Conservation (phyloP, 2,888 invertebrate genomes). For the Cephalotes varians region DNA sequence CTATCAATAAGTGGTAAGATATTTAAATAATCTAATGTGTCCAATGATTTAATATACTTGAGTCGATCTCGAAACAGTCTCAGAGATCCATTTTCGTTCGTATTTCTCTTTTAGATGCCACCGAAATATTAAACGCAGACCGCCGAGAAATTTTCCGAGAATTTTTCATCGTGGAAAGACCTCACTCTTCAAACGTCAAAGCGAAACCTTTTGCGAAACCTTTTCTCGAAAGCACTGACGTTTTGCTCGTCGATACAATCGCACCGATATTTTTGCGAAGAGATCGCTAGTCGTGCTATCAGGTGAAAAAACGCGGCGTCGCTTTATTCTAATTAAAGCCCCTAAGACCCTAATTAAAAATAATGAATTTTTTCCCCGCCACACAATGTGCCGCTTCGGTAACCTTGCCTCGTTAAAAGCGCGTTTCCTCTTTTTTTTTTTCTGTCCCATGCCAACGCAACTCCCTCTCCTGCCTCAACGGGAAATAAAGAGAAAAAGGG, state of each 20-base stretch:
- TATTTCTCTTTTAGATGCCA: conserved; percentile 6
- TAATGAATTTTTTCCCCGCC: conserved; percentile 17
- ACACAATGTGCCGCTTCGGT: conserved; percentile 9
- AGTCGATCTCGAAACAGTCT: neutral
- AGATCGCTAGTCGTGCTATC: neutral
- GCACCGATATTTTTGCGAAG: neutral
- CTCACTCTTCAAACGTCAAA: conserved; percentile 18
- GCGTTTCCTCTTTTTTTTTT: neutral
- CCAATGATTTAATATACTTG: neutral
- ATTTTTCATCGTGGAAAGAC: conserved; percentile 18
- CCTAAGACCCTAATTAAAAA: conserved; percentile 45
- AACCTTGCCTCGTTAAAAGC: conserved; percentile 24
- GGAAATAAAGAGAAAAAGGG: neutral
- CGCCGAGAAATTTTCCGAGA: neutral
- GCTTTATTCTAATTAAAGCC: conserved; percentile 38
- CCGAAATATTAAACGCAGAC: conserved; percentile 3
- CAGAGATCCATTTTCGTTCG: neutral
- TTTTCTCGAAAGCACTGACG: neutral
- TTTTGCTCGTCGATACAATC: neutral
- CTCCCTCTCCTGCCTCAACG: neutral
- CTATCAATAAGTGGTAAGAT: neutral
- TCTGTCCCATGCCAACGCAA: neutral
- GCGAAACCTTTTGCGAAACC: neutral
- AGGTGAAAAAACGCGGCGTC: neutral
- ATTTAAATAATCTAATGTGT: neutral